phyloP scores from a whole-genome alignment of 92 coral and sea anemone species.

The Isaurus tuberculatus region DNA sequence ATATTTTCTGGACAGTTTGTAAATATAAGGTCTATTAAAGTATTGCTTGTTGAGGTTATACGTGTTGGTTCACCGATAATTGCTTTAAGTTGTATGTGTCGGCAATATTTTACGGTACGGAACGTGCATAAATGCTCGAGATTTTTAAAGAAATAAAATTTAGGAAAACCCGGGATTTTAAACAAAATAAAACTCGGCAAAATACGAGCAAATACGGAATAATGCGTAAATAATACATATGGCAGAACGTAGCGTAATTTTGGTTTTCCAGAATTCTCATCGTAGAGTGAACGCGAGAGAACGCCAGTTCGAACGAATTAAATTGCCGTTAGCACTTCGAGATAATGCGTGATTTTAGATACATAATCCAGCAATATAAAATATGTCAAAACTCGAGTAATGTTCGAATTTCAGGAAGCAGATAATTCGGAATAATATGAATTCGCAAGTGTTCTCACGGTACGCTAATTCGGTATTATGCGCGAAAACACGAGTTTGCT shows the following conservation, averaged over 20 bases:
- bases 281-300: not conserved
- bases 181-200: not conserved
- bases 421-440: slow-evolving; percentile 8
- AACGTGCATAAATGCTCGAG: slow-evolving; percentile 4
- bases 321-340: slow-evolving; percentile 8
- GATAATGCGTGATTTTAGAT: slow-evolving; percentile 1
- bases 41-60: too few relatives aligned
- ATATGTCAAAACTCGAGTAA: not conserved
- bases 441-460: slow-evolving; percentile 5
- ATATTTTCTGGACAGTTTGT: too few relatives aligned
- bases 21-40: too few relatives aligned
- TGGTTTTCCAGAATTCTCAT: not conserved
- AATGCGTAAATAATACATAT: not conserved
- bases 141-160: not conserved
- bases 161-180: not conserved
- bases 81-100: too few relatives aligned
- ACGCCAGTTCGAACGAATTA: slow-evolving; percentile 7
- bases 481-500: not conserved
- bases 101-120: too few relatives aligned
- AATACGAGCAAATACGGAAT: not conserved
- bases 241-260: slow-evolving; percentile 9
- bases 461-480: not conserved
- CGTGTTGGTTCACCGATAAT: too few relatives aligned
- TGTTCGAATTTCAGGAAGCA: not conserved
- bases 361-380: not conserved